Percentiles rank a stretch among this genome's conserved stretches.
Evolutionary conservation across 2,797 vertebrate species (phyloP).

Genomic region (Delichon dasypus): DNA sequence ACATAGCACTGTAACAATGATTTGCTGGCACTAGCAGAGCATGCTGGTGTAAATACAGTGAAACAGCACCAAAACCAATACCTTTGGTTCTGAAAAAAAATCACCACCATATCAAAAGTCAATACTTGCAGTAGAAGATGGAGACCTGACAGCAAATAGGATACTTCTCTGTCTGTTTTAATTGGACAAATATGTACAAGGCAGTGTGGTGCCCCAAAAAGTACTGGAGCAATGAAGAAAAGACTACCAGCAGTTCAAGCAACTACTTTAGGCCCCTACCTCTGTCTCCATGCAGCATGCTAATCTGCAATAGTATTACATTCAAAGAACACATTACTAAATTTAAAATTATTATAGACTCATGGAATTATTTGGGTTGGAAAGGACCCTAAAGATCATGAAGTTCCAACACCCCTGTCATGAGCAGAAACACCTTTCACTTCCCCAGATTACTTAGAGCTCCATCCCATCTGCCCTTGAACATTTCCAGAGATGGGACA

Average conservation of each 20-base stretch:
- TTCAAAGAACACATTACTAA: background rate
- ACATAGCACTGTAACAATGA: background rate
- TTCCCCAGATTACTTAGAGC: background rate
- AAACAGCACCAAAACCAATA: background rate
- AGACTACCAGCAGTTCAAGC: background rate
- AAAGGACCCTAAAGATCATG: background rate
- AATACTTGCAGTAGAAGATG: background rate
- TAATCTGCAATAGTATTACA: background rate
- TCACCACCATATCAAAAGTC: background rate
- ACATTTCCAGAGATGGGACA: background rate
- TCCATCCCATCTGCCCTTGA: background rate
- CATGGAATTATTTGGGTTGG: background rate
- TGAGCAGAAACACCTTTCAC: background rate
- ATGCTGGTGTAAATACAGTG: background rate
- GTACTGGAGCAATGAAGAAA: background rate
- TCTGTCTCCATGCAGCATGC: background rate
- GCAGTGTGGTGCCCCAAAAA: background rate
- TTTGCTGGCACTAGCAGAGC: background rate
- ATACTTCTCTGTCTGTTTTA: background rate
- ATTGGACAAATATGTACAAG: background rate
- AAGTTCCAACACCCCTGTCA: background rate
- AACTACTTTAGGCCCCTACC: background rate
- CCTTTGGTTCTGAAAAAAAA: background rate
- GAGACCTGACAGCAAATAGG: background rate
- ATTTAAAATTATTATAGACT: background rate